Percentiles rank a stretch among this genome's conserved stretches.
phyloP scores from a whole-genome alignment of 2,113 vertebrate species.

The Oryzias curvinotus region DNA sequence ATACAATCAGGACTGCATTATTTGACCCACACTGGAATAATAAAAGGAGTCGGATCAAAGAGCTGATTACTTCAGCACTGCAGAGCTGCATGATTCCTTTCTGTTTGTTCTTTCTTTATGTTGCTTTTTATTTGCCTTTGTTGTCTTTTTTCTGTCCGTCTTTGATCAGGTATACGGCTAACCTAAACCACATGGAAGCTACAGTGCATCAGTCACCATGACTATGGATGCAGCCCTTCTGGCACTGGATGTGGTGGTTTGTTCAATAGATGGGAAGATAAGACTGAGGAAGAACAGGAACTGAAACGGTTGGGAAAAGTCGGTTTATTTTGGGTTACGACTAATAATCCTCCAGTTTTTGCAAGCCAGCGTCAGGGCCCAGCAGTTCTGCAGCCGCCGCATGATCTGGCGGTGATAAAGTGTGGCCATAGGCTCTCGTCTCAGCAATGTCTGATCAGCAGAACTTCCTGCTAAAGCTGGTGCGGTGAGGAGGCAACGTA shows the following conservation, averaged over 20 bases:
- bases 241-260: constrained; percentile 4
- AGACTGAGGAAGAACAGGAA: constrained; percentile 2
- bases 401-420: background rate
- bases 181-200: constrained; percentile 19
- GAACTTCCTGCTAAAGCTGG: background rate
- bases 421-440: background rate
- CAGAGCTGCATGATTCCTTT: constrained; percentile 49
- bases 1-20: constrained; percentile 75
- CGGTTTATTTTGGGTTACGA: background rate
- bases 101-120: constrained; percentile 59
- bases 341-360: background rate
- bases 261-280: background rate
- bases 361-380: background rate
- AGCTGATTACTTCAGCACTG: constrained; percentile 70
- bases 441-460: background rate
- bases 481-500: too few species aligned
- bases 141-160: constrained; percentile 27
- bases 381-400: background rate
- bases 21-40: constrained; percentile 76
- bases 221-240: constrained; percentile 11
- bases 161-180: constrained; percentile 19
- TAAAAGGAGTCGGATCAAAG: constrained; percentile 78
- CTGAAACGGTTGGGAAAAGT: constrained; percentile 20
- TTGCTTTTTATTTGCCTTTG: constrained; percentile 52
- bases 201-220: constrained; percentile 16